Evolutionary conservation across 2,888 invertebrate species (phyloP), one percentile per base, ranked within the genome.

Genomic region (Leptinotarsa juncta): DNA sequence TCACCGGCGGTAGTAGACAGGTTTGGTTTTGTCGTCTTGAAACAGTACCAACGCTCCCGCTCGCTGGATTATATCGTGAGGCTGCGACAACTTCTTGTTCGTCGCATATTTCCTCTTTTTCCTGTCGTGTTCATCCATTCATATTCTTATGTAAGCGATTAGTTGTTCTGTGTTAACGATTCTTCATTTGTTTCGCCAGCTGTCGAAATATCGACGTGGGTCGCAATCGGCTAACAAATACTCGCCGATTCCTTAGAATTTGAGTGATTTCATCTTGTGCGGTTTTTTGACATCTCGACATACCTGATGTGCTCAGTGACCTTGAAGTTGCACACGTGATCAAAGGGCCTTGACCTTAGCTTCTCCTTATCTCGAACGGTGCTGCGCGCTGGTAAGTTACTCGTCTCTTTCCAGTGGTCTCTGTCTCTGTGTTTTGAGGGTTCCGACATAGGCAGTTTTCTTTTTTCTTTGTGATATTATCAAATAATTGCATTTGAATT

Each of bases 341-440:
- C 85, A 84, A 89, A 89, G 89, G 90, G 90, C 90, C 90, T 90
- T 90, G 90, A 90, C 90, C 90, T 90, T 89, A 83, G 65, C 53
- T 65, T 60, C 50, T 67, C 70, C 66, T 71, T 74, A 20, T 55
- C 57, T 42, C 57, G 42, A 62, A 62, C 62, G 62, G 62, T 62
- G 62, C 62, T 62, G n/a, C 26, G 62, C 62, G 62, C 32, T 62
- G 62, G 62, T 62, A 42, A 62, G 62, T 62, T 62, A 15, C 32
- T 62, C n/a, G 16, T 42, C 62, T 26, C 62, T 5, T 42, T 26
- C 18, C 10, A 14, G 26, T n/a, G 10, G 4, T 5, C 7, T 16
- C 3, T 42, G 16, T 26, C 4, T 16, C 4, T 42, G 15, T 62
- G 10, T 14, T 16, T 32, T 62, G 4, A 5, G 26, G 32, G 32